Percentiles rank a stretch among this genome's conserved stretches.
These are phyloP conservation scores for Metallyticus violacea DNA, from an alignment of 2,888 invertebrate species.

Conservation along the genomic window DNA sequence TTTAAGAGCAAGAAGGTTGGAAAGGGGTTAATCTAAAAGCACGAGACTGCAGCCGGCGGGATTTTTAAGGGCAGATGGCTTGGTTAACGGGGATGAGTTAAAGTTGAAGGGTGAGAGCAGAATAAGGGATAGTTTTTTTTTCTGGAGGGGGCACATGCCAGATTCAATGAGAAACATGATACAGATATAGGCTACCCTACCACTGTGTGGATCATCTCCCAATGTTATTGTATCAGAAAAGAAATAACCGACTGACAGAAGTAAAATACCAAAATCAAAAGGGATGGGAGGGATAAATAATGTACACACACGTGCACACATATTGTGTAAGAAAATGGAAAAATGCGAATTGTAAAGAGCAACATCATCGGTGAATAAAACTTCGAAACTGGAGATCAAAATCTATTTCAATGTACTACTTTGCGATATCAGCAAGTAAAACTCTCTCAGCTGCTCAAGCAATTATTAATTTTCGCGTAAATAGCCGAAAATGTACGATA, in stretches of 20 bases:
- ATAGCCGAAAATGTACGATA: too few relatives aligned
- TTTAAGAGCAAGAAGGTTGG: not conserved
- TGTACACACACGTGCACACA: not conserved
- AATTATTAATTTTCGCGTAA: too few relatives aligned
- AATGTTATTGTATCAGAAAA: slow-evolving; percentile 23
- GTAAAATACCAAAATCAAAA: not conserved
- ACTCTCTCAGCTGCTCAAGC: too few relatives aligned
- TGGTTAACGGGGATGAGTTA: slow-evolving; percentile 9
- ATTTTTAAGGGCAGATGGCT: slow-evolving; percentile 27
- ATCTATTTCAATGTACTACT: not conserved
- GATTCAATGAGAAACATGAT: slow-evolving; percentile 18
- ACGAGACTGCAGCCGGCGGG: slow-evolving; percentile 22
- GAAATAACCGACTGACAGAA: slow-evolving; percentile 13
- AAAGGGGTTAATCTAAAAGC: slow-evolving; percentile 26
- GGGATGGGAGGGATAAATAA: not conserved
- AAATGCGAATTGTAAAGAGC: not conserved
- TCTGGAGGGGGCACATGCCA: not conserved
- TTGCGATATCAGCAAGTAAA: not conserved
- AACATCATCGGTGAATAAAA: not conserved
- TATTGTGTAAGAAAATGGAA: not conserved
- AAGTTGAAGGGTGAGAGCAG: not conserved
- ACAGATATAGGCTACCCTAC: slow-evolving; percentile 20
- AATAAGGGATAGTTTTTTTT: not conserved
- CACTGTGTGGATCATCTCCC: slow-evolving; percentile 5
- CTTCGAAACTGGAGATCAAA: not conserved